Base-by-base conservation (phyloP, 2,797 vertebrate species). In the Pyrocephalus nanus region DNA sequence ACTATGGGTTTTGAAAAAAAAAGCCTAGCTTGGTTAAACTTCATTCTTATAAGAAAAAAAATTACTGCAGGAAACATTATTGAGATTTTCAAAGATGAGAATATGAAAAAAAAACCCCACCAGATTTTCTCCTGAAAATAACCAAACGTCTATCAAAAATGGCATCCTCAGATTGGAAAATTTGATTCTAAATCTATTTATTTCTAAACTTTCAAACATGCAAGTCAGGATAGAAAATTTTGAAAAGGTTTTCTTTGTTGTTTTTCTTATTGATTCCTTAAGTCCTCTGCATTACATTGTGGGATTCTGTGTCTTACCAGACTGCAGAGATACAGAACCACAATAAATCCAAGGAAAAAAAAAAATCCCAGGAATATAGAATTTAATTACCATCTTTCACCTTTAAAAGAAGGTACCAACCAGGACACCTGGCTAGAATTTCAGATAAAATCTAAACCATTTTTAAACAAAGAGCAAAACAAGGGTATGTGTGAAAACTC, bases 61-160 rank as follows among this genome's bases (percentile, higher is more conserved):
- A 55, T 62, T 62, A 61, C 9, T 60, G 55, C 32, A 43, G 13
- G 11, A 54, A 75, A 72, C 19, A 48, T 9, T 36, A 58, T 43
- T 12, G 32, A 58, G 12, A 30, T 91, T 85, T 92, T 78, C 48
- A 86, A 76, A 82, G 7, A 67, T 4, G 20, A 78, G 47, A 83
- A 76, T 57, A 18, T 51, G 5, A 2, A 19, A 50, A 67, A 42
- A 23, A 38, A 34, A 0, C 3, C 1, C 1, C 15, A 58, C 0
- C 12, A 48, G 12, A 29, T 64, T 36, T 84, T 86, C n/a, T 79
- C 16, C 40, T 53, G 58, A 74, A 69, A 90, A 42, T 20, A 40
- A 69, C 2, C 23, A 12, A 71, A 48, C 7, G 74, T 54, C 5
- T 76, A n/a, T 54, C 12, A 40, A 72, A 92, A 92, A 86, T 32